Conservation (phyloP, 2,797 vertebrate species). For the Enteromius thamalakanensis region DNA sequence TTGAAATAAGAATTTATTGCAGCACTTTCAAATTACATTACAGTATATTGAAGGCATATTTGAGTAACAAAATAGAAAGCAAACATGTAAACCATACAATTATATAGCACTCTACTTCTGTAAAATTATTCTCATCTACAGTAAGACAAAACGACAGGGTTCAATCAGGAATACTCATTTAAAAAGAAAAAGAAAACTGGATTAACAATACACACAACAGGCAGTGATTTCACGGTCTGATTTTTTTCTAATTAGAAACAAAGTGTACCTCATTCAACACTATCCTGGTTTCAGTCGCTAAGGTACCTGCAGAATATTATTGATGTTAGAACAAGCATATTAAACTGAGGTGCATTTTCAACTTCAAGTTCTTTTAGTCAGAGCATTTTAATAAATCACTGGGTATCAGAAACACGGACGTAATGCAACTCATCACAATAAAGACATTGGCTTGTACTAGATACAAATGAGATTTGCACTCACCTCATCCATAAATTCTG, state of each 20-base stretch:
- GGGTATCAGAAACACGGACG: background rate
- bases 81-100: background rate
- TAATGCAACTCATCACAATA: background rate
- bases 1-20: background rate
- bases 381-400: constrained; percentile 37
- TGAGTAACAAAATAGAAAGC: background rate
- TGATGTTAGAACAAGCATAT: background rate
- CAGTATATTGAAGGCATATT: background rate
- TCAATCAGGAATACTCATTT: background rate
- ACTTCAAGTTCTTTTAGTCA: constrained; percentile 5
- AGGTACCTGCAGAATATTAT: background rate
- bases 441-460: background rate
- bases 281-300: background rate
- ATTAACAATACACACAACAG: background rate
- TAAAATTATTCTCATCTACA: background rate
- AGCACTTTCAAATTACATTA: background rate
- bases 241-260: background rate
- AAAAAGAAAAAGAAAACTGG: background rate
- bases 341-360: background rate
- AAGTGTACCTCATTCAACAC: background rate
- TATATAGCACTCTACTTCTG: no score
- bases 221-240: background rate
- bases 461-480: background rate
- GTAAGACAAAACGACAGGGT: background rate
- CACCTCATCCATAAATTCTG: background rate